Evolutionary conservation across 2,113 vertebrate genomes (phyloP).

Genomic region (Gymnobelideus leadbeateri): DNA sequence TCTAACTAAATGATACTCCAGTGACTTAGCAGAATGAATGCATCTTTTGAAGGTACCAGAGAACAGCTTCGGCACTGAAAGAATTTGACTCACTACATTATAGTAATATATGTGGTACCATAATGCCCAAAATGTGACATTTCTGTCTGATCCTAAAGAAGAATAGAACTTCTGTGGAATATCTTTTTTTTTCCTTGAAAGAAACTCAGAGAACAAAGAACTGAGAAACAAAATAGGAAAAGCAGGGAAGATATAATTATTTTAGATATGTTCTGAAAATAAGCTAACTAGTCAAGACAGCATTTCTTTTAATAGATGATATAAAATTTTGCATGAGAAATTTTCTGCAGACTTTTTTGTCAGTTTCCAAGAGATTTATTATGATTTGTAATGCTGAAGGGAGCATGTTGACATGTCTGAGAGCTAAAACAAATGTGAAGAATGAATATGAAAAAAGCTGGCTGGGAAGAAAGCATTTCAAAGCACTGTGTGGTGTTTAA

Average conservation of each 20-base stretch:
- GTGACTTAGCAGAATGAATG: constrained; percentile 55
- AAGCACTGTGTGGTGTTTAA: constrained; percentile 71
- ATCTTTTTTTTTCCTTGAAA: constrained; percentile 39
- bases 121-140: not conserved
- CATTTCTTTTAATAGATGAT: constrained; percentile 66
- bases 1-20: constrained; percentile 53
- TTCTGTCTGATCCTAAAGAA: constrained; percentile 42
- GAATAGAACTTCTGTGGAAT: constrained; percentile 34
- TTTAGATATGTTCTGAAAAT: constrained; percentile 71
- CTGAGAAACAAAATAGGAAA: constrained; percentile 65
- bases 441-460: constrained; percentile 78
- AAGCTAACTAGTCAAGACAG: constrained; percentile 59
- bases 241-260: constrained; percentile 57
- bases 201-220: constrained; percentile 69
- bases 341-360: constrained; percentile 71
- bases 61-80: not conserved
- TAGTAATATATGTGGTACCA: not conserved
- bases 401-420: constrained; percentile 76
- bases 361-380: constrained; percentile 71
- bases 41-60: constrained; percentile 22
- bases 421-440: constrained; percentile 77
- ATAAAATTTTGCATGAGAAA: constrained; percentile 63
- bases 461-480: constrained; percentile 78
- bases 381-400: constrained; percentile 70
- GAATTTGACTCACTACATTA: not conserved